Evolutionary conservation across 2,888 invertebrate species (phyloP), one percentile per base, ranked within the genome.

Genomic region (Stenchaetothrips biformis): DNA sequence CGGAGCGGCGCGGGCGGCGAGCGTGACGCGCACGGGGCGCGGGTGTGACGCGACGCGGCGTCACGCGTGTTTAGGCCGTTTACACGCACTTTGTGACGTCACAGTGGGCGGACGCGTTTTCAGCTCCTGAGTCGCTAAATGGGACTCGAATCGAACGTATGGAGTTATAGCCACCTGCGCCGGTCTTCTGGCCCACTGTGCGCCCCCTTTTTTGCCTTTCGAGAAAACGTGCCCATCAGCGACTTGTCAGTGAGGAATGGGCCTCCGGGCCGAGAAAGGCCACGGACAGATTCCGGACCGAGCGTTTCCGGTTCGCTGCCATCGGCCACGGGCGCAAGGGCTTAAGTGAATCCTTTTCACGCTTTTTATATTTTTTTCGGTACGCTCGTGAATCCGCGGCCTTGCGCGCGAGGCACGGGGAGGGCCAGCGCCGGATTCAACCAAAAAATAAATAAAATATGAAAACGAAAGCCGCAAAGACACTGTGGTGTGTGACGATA

Each of bases 51-150:
- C 67, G 8, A 21, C 11, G 59, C 59, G 59, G 4, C 37, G 37
- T 37, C 4, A 37, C 37, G 37, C 37, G 37, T 37, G 37, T 37
- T 37, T 37, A 37, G 37, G 59, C 59, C 67, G 67, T 74, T 74
- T 74, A 74, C 67, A 74, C 67, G 67, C 67, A 25, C 53, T 53
- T 53, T 53, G 67, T 7, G n/a, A 3, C 67, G n/a, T 62, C 67
- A 67, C 67, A n/a, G n/a, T n/a, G n/a, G n/a, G n/a, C n/a, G n/a
- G n/a, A n/a, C n/a, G n/a, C n/a, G n/a, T n/a, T n/a, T n/a, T n/a
- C n/a, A n/a, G n/a, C n/a, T n/a, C n/a, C n/a, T n/a, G n/a, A n/a
- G n/a, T n/a, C n/a, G n/a, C n/a, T n/a, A n/a, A n/a, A n/a, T n/a
- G n/a, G n/a, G n/a, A n/a, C n/a, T n/a, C n/a, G n/a, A n/a, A n/a